phyloP scores from a whole-genome alignment of 2,888 invertebrate genomes.

The Palloptera scutellata region DNA sequence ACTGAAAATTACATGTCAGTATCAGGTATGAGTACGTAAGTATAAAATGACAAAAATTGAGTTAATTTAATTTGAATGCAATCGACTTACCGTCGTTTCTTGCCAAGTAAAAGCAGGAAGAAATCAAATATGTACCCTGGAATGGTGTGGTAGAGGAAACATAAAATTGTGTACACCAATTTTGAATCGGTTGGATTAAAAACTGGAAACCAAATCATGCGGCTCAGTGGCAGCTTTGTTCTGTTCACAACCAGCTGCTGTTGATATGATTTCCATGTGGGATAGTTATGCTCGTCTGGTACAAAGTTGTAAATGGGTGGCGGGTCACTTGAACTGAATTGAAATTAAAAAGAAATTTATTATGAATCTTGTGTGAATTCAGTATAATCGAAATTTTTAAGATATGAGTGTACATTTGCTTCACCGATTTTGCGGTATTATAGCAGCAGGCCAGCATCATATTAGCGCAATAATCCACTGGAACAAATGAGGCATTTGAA shows the following conservation, averaged over 20 bases:
- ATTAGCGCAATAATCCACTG: conserved; percentile 65
- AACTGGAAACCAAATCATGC: conserved; percentile 75
- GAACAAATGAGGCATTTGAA: conserved; percentile 61
- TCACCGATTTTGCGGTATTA: conserved; percentile 58
- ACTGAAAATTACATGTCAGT: conserved; percentile 63
- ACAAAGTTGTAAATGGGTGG: conserved; percentile 77
- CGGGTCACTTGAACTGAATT: not conserved
- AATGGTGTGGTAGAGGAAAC: conserved; percentile 70
- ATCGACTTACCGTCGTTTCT: conserved; percentile 54
- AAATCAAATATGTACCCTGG: conserved; percentile 72
- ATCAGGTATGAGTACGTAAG: no score
- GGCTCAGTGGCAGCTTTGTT: conserved; percentile 68
- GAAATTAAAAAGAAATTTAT: not conserved
- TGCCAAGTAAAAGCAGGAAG: conserved; percentile 41
- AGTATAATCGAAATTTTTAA: not conserved
- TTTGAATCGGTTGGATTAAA: conserved; percentile 64
- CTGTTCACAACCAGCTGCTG: conserved; percentile 57
- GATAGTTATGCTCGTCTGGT: conserved; percentile 78
- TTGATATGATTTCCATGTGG: conserved; percentile 80
- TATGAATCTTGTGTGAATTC: no score
- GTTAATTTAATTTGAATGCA: conserved; percentile 20
- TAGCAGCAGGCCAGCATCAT: conserved; percentile 62
- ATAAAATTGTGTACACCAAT: conserved; percentile 62
- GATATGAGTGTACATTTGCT: conserved; percentile 1
- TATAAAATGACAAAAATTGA: not conserved